Percentiles rank a stretch among this genome's conserved stretches.
phyloP scores from a whole-genome alignment of 2,113 vertebrate species.

The Equus przewalskii region DNA sequence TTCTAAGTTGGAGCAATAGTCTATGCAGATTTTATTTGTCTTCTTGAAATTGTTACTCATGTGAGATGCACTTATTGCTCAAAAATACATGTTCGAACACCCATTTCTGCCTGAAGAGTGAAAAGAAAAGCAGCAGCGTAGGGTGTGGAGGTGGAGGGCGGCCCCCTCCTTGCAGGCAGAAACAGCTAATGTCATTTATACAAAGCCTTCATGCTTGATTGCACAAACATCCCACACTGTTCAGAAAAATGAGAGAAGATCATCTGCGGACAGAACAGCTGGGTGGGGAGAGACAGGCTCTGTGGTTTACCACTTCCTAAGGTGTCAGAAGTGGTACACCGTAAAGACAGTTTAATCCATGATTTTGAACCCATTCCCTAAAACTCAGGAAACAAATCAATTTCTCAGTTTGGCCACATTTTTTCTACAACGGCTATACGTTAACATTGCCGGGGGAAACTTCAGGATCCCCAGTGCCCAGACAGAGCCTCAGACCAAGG shows the following conservation, averaged over 20 bases:
- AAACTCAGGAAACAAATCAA: neutral
- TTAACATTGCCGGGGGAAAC: neutral
- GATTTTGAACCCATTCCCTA: neutral
- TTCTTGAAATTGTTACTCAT: neutral
- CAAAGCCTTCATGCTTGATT: neutral
- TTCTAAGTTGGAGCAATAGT: neutral
- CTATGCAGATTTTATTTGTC: neutral
- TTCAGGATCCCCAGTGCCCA: neutral
- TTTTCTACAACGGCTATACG: neutral
- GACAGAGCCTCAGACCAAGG: neutral
- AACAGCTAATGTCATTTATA: neutral
- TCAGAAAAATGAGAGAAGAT: neutral
- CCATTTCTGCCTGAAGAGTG: neutral
- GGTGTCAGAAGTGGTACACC: neutral
- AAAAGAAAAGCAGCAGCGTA: neutral
- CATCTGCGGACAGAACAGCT: neutral
- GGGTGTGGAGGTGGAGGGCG: neutral
- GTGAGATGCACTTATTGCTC: neutral
- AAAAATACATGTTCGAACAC: neutral
- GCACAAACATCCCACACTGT: neutral
- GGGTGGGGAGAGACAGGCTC: neutral
- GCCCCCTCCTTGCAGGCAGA: neutral
- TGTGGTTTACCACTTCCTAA: neutral
- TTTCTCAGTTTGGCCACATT: neutral
- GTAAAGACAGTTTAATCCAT: neutral